Evolutionary conservation across 1,140 invertebrate genomes (phyloP).

Genomic region (Helicorthomorpha holstii): DNA sequence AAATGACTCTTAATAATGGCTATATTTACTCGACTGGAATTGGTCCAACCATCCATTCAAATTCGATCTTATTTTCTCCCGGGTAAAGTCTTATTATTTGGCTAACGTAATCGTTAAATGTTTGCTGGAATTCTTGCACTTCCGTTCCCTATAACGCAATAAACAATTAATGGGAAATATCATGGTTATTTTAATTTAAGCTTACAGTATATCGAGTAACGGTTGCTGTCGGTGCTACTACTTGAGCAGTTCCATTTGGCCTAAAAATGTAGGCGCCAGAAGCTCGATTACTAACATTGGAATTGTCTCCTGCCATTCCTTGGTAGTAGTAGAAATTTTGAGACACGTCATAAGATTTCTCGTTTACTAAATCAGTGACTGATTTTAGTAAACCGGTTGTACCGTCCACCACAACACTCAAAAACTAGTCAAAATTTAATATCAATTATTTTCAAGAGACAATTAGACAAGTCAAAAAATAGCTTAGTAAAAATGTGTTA

Average conservation of each 20-base stretch:
- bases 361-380: slow-evolving; percentile 22
- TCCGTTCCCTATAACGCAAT: background rate
- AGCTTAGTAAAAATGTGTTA: no score
- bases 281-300: slow-evolving; percentile 22
- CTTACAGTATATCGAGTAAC: background rate
- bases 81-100: slow-evolving; percentile 63
- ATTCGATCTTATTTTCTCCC: slow-evolving; percentile 44
- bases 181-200: background rate
- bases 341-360: slow-evolving; percentile 23
- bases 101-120: slow-evolving; percentile 52
- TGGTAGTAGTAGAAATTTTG: slow-evolving; percentile 62
- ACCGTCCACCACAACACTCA: no score
- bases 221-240: background rate
- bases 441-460: no score
- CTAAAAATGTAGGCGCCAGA: slow-evolving; percentile 80
- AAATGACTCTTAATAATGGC: no score
- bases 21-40: slow-evolving; percentile 70
- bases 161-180: no score
- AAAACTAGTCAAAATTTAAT: no score
- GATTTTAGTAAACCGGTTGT: slow-evolving; percentile 19
- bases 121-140: slow-evolving; percentile 42
- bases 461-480: no score
- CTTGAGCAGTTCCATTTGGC: slow-evolving; percentile 31
- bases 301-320: slow-evolving; percentile 36
- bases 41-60: slow-evolving; percentile 86